These are phyloP conservation scores for Tetragnatha versicolor DNA, from an alignment of 1,140 invertebrate genomes.

Conservation along the genomic window DNA sequence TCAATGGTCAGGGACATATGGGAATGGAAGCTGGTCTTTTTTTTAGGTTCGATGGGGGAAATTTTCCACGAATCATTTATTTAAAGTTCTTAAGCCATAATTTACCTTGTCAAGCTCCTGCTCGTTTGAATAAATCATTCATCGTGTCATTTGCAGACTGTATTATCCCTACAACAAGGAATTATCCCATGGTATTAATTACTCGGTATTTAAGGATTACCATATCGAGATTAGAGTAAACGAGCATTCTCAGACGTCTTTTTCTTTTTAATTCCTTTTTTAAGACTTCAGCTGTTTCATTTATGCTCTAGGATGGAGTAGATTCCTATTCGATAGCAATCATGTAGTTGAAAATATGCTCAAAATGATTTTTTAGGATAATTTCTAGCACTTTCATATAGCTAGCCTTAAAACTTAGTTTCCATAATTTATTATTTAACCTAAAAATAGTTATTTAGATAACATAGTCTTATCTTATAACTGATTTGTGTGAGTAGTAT, in stretches of 20 bases:
- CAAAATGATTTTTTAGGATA: too few relatives aligned
- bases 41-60: conserved; percentile 10
- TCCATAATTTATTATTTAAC: too few relatives aligned
- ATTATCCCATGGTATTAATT: conserved; percentile 25
- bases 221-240: background rate
- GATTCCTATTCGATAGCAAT: too few relatives aligned
- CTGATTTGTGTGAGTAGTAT: too few relatives aligned
- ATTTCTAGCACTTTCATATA: too few relatives aligned
- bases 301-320: too few relatives aligned
- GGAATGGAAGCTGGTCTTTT: background rate
- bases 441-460: too few relatives aligned
- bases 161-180: conserved; percentile 18
- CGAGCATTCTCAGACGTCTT: background rate
- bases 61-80: conserved; percentile 30
- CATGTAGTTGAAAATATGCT: too few relatives aligned
- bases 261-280: too few relatives aligned
- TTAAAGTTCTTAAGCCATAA: conserved; percentile 36
- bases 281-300: too few relatives aligned
- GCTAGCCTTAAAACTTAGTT: too few relatives aligned
- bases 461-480: too few relatives aligned
- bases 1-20: background rate
- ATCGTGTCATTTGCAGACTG: conserved; percentile 38
- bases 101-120: conserved; percentile 39
- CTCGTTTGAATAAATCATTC: conserved; percentile 44
- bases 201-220: conserved; percentile 10